Evolutionary conservation across 2,797 vertebrate genomes (phyloP), one percentile per base, ranked within the genome.

Genomic region (Muraenolepis orangiensis): DNA sequence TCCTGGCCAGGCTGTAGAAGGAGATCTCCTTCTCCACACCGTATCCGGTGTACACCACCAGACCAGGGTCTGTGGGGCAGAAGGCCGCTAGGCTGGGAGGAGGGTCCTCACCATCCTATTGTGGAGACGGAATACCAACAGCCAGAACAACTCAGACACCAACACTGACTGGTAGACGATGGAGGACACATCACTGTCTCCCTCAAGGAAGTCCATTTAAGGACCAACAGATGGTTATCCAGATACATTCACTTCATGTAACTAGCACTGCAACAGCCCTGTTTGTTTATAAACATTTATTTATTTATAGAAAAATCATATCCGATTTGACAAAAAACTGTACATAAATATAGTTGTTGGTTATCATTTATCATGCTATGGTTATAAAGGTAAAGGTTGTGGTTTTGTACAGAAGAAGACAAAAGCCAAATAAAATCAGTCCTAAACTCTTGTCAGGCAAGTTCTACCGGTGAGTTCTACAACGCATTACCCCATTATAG

Each of bases 1-100:
- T 97, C 80, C 90, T 93, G 31, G 3, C 66, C 79, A 99, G 90
- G 77, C 93, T 95, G 91, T 99, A 99, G 85, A 98, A 95, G 66
- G 91, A 77, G 34, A 96, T 89, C 80, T 98, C 96, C 70, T 93
- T 94, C 82, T 93, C 92, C 66, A 90, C 42, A 18, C 95, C 95
- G 0, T 95, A 97, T 73, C 96, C 96, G 0, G 93, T 91, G 0
- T 96, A 98, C 40, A 95, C 91, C 76, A 99, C 77, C 20, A 94
- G 77, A 0, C 91, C 81, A 0, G 84, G 85, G 69, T 98, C 94
- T 87, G 93, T 90, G 0, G 96, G 96, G 76, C 93, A 95, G 89
- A 99, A 98, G 0, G 92, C 93, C 0, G 95, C 96, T 32, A 98
- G 90, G 79, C 94, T 95, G 38, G 93, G 93, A 0, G 94, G 92